A percentile compares a stretch with the other conserved stretches of the same genome.
Evolutionary conservation across 2,888 invertebrate species (phyloP).

Genomic region (Loripinus fragilis): DNA sequence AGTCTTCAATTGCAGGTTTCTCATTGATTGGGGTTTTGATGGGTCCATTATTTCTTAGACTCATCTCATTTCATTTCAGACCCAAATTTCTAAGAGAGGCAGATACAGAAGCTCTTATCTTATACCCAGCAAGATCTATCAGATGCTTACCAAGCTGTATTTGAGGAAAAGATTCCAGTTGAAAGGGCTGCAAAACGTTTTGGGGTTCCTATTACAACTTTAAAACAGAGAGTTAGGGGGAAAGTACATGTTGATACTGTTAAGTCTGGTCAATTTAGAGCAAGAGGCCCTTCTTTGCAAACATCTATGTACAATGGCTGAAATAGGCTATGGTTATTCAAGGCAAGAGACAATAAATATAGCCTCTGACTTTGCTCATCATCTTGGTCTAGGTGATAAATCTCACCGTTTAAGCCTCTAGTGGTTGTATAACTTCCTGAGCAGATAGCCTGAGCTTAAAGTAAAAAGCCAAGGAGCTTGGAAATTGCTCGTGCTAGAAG

Average conservation of each 20-base stretch:
- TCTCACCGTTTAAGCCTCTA: background rate
- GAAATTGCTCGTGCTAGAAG: slow-evolving; percentile 31
- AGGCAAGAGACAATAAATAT: slow-evolving; percentile 36
- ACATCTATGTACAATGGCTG: slow-evolving; percentile 22
- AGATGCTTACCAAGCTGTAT: slow-evolving; percentile 23
- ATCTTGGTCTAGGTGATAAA: slow-evolving; percentile 8
- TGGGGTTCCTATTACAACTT: slow-evolving; percentile 22
- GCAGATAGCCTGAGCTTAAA: slow-evolving; percentile 31
- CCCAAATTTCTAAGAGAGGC: background rate
- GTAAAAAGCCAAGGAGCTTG: slow-evolving; percentile 29
- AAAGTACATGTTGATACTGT: slow-evolving; percentile 27
- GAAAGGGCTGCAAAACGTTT: slow-evolving; percentile 23
- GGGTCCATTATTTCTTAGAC: background rate
- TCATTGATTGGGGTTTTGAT: background rate
- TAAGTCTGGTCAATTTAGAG: slow-evolving; percentile 20
- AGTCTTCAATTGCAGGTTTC: too few relatives aligned
- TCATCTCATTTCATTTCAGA: background rate
- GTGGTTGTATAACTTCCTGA: slow-evolving; percentile 23
- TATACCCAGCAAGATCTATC: slow-evolving; percentile 8
- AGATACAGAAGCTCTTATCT: background rate
- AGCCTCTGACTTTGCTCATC: slow-evolving; percentile 33
- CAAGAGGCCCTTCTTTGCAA: slow-evolving; percentile 15
- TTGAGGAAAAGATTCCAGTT: background rate
- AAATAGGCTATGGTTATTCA: slow-evolving; percentile 40
- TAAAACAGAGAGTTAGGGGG: slow-evolving; percentile 21